These are phyloP conservation scores for Notiomystis cincta DNA, from an alignment of 2,113 vertebrate genomes.

Conservation along the genomic window DNA sequence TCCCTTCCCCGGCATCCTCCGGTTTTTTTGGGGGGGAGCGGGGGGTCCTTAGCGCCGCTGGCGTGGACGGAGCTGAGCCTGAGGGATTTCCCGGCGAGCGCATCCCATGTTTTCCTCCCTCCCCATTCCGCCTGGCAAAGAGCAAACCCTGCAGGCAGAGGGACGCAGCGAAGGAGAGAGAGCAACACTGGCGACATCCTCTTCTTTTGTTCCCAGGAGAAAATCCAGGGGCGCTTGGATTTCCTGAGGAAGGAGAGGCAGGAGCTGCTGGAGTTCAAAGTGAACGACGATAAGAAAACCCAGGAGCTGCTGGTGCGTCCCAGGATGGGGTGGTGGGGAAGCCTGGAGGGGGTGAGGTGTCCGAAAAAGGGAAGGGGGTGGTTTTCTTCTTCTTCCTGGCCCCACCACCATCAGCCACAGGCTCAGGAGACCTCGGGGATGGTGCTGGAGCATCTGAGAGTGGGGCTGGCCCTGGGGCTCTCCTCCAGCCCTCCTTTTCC, in stretches of 20 bases:
- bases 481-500: not conserved
- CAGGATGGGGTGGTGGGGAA: accelerated
- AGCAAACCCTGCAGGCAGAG: accelerated
- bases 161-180: not conserved
- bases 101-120: not conserved
- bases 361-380: not conserved
- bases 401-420: not conserved
- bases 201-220: not conserved
- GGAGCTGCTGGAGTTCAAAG: slow-evolving; percentile 62
- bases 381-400: not conserved
- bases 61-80: not conserved
- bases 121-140: not conserved
- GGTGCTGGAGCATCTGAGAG: not conserved
- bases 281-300: slow-evolving; percentile 43
- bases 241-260: slow-evolving; percentile 51
- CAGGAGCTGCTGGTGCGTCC: slow-evolving; percentile 53
- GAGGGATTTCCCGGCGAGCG: not conserved
- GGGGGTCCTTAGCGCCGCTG: not conserved
- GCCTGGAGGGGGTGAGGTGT: accelerated
- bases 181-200: accelerated
- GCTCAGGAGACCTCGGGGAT: not conserved
- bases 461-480: no score
- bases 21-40: no score
- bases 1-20: not conserved
- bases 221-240: slow-evolving; percentile 46